Base-by-base conservation (phyloP, 2,888 invertebrate genomes). In the Rhagophthalmus giganteus region DNA sequence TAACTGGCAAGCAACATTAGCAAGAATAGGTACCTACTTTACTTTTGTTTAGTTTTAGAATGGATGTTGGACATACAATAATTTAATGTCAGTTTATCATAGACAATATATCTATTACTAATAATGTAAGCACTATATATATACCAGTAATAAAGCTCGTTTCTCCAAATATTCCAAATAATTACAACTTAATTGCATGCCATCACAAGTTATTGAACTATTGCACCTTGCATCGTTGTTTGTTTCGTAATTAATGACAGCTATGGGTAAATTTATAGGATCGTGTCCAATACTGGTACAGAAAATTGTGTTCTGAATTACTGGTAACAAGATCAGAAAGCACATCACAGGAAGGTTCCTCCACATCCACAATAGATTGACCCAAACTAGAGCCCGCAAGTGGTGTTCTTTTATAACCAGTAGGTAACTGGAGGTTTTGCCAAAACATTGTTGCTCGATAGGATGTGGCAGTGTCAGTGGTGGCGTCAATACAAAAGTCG, bases 261-360 rank as follows among this genome's bases (percentile, higher is more conserved):
- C 92, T 27, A 95, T 71, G 30, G 81, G 82, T 1, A 95, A 77
- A 7, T 87, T 86, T 5, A 79, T 76, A 0, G 93, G 93, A 70
- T 91, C 89, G 68, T 88, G 88, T n/a, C 93, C 93, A 61, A 94
- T 89, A 9, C 94, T 88, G 37, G 90, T 75, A 69, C 94, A 94
- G 77, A 94, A 95, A 32, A 95, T 75, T 12, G 93, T 77, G 66
- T 90, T 91, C 78, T 95, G 93, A 1, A 87, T 81, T 2, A 92
- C 83, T 0, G 95, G 95, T 37, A 95, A 78, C 7, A 88, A 86
- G 54, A 93, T 84, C 61, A 94, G 87, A 73, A 94, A 94, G 30
- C 87, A 72, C 80, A 95, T 83, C 25, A 93, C 82, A 1, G 88
- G 86, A 55, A 86, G 83, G 73, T 93, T 93, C 63, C 93, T 81